These are phyloP conservation scores for Antennarius maculatus DNA, from an alignment of 2,797 vertebrate genomes.

Conservation along the genomic window DNA sequence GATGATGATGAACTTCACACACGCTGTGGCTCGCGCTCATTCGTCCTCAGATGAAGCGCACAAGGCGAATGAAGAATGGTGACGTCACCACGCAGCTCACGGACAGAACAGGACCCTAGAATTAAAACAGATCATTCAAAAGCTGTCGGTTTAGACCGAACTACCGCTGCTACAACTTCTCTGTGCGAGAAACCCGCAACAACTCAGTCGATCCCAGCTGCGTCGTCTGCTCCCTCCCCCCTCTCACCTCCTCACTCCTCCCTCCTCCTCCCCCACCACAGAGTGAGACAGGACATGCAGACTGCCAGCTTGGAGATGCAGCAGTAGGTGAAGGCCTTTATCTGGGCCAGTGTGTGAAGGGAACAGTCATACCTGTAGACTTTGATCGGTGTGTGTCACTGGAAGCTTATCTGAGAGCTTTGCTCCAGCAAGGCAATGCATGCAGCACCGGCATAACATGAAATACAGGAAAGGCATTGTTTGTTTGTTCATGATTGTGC, in stretches of 20 bases:
- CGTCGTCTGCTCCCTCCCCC: conserved; percentile 19
- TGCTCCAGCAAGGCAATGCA: conserved; percentile 7
- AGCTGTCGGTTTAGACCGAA: too few species aligned
- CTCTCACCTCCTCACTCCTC: neutral
- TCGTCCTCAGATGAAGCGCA: conserved; percentile 31
- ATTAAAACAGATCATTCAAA: too few species aligned
- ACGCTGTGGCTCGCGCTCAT: conserved; percentile 64
- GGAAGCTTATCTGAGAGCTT: conserved; percentile 47
- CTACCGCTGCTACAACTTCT: conserved; percentile 5
- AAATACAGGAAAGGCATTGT: neutral
- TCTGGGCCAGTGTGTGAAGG: conserved; percentile 19
- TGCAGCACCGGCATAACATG: neutral
- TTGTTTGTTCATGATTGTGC: conserved; percentile 1
- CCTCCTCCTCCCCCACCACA: neutral
- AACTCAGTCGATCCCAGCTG: conserved; percentile 35
- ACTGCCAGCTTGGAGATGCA: conserved; percentile 55
- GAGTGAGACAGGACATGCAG: conserved; percentile 57
- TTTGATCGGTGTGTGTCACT: conserved; percentile 65
- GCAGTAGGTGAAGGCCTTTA: conserved; percentile 69
- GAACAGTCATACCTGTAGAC: conserved; percentile 51
- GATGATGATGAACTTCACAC: conserved; percentile 28
- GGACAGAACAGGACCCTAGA: neutral
- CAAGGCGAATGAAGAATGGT: neutral
- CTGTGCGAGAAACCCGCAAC: conserved; percentile 35
- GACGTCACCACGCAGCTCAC: conserved; percentile 34